A percentile compares a stretch with the other conserved stretches of the same genome.
These are phyloP conservation scores for Aphis craccivora DNA, from an alignment of 1,140 invertebrate genomes.

Conservation along the genomic window DNA sequence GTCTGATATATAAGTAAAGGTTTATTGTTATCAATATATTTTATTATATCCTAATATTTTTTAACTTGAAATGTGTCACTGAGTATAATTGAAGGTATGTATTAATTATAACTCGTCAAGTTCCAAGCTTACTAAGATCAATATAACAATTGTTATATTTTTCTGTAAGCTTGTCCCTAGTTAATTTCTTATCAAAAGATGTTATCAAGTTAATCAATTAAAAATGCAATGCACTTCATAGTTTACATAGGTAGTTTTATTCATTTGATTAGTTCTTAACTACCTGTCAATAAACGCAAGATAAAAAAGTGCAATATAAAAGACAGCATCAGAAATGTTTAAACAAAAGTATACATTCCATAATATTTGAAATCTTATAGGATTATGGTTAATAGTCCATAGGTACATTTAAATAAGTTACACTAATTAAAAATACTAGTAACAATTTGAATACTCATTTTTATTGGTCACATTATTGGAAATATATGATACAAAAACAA, in stretches of 20 bases:
- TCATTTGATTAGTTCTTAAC: background rate
- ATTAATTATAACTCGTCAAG: background rate
- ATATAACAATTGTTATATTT: background rate
- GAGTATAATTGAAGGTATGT: background rate
- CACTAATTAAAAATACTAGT: background rate
- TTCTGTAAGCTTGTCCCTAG: background rate
- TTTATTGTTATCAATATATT: background rate
- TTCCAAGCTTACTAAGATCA: background rate
- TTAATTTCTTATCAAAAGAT: background rate
- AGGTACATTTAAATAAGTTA: background rate
- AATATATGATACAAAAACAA: no score
- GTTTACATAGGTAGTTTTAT: background rate
- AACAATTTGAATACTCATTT: background rate
- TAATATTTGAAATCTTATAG: no score
- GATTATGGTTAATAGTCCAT: background rate
- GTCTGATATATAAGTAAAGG: background rate
- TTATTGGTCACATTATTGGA: no score
- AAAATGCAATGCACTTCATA: background rate
- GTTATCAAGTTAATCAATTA: background rate
- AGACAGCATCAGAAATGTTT: background rate
- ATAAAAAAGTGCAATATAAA: background rate
- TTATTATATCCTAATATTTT: background rate
- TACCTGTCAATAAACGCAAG: background rate
- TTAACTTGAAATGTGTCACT: background rate
- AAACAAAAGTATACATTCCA: background rate